Base-by-base conservation (phyloP, 2,888 invertebrate genomes). In the Sinopyrophorus schimmeli region DNA sequence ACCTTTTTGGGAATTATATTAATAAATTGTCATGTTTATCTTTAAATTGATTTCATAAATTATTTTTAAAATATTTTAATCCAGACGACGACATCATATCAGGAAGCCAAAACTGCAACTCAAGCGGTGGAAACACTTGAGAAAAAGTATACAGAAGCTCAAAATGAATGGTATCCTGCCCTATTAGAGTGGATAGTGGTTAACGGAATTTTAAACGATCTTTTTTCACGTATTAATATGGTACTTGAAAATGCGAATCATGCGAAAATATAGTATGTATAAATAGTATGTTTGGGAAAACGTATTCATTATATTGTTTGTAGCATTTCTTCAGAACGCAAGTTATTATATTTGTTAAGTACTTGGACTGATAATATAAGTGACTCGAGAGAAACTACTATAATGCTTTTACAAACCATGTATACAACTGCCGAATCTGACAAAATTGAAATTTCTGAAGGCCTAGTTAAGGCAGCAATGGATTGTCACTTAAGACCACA, bases 401-500 rank as follows among this genome's bases (percentile, higher is more conserved):
- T 66, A n/a, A 54, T 61, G 7, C 53, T 57, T 2, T 56, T 72
- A 15, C 56, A 61, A 16, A 37, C 54, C 24, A 58, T 72, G 16
- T 70, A 65, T 43, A 47, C 52, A 1, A 10, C 34, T 11, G 49
- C 54, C 28, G 35, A 43, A 2, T 32, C 47, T 9, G 41, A 54
- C 7, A 49, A 55, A 5, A 17, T 55, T 38, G 37, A 53, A n/a
- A 60, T 68, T 17, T 49, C 55, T 11, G 54, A 64, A 23, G 54
- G 67, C 3, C 62, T 80, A 12, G 74, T 82, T 12, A 64, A 74
- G 39, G 57, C 67, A 34, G 80, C 81, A 1, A 76, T 78, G 14
- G 71, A 75, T 43, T 84, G 84, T 58, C 83, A 84, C 67, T 69
- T 84, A 31, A 65, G 81, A 47, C 66, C 71, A 17, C 40, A 63